Evolutionary conservation across 2,113 vertebrate genomes (phyloP).

Genomic region (Pyxicephalus adspersus): DNA sequence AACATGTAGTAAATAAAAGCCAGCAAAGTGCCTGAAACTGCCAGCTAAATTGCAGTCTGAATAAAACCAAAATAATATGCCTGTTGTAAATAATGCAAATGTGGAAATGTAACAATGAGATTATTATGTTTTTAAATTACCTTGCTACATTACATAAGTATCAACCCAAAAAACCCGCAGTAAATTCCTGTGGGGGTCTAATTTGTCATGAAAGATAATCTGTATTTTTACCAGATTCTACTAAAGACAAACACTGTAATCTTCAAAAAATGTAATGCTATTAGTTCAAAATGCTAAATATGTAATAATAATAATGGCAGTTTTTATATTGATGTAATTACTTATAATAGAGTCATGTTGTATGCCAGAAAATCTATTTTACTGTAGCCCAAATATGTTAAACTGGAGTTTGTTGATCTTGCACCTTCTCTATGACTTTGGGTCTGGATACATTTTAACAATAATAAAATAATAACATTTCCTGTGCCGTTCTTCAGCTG

Average conservation of each 20-base stretch:
- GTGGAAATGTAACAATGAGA: conserved; percentile 4
- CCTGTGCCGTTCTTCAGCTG: too few species aligned
- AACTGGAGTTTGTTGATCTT: too few species aligned
- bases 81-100: conserved; percentile 14
- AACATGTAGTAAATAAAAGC: conserved; percentile 28
- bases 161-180: background rate
- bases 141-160: conserved; percentile 1
- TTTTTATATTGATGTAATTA: too few species aligned
- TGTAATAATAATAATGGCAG: background rate
- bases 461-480: too few species aligned
- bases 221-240: background rate
- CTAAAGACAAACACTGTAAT: background rate
- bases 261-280: background rate
- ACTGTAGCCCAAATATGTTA: too few species aligned
- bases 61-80: conserved; percentile 21
- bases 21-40: background rate
- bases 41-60: conserved; percentile 16
- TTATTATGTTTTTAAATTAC: conserved; percentile 29
- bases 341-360: too few species aligned
- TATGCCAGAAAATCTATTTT: too few species aligned
- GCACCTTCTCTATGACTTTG: too few species aligned
- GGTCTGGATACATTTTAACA: too few species aligned
- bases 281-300: background rate
- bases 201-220: background rate
- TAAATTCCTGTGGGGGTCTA: too few species aligned